Evolutionary conservation across 1,140 invertebrate species (phyloP).

Genomic region (Drosophila mojavensis): DNA sequence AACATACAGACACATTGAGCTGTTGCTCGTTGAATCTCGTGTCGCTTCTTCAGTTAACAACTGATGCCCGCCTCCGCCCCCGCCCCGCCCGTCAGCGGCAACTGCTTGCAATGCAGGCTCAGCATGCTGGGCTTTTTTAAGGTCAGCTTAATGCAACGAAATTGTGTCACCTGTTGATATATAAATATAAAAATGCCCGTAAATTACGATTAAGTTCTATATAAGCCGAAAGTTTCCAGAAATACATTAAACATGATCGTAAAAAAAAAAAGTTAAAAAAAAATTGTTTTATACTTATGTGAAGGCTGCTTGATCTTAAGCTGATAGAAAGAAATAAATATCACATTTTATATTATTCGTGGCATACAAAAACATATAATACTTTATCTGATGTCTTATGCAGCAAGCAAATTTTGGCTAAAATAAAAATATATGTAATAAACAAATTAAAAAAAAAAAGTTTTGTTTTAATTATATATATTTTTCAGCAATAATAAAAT

Average conservation of each 20-base stretch:
- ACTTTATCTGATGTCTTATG: no score
- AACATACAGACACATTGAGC: conserved; percentile 25
- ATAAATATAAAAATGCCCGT: background rate
- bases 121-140: conserved; percentile 46
- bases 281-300: no score
- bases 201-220: conserved; percentile 2
- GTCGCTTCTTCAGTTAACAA: conserved; percentile 67
- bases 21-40: conserved; percentile 50
- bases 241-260: background rate
- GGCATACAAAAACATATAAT: no score
- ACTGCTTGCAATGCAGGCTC: conserved; percentile 41
- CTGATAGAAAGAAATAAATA: no score
- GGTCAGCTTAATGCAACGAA: conserved; percentile 53
- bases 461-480: no score
- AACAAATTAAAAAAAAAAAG: no score
- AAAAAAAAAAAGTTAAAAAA: background rate
- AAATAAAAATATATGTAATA: no score
- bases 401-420: no score
- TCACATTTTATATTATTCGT: no score
- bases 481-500: no score
- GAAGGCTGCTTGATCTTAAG: no score
- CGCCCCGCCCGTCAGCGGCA: conserved; percentile 7
- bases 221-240: background rate
- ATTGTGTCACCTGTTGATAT: conserved; percentile 51
- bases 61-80: conserved; percentile 8